Conservation (phyloP, 2,113 vertebrate genomes). For the Rafetus swinhoei region DNA sequence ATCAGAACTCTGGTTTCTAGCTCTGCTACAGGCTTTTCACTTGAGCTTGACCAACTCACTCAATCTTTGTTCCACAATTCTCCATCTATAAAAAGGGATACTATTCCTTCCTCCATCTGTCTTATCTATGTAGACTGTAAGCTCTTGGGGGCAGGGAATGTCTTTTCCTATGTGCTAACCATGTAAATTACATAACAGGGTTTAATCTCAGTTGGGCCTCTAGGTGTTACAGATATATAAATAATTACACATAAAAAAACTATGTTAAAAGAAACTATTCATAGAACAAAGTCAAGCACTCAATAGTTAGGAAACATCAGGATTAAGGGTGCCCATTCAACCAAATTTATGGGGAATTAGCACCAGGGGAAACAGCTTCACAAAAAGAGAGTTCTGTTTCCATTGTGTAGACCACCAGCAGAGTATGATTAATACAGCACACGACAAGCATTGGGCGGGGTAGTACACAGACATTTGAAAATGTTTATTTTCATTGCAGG, state of each 20-base stretch:
- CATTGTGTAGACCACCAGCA: neutral
- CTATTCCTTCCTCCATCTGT: neutral
- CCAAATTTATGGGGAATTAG: neutral
- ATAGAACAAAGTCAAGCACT: conserved; percentile 37
- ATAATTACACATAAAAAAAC: neutral
- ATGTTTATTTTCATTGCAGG: neutral
- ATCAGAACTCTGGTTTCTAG: rapidly evolving
- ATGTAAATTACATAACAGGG: neutral
- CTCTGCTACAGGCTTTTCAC: rapidly evolving
- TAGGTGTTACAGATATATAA: rapidly evolving
- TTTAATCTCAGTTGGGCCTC: neutral
- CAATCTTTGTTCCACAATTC: neutral
- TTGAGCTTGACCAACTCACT: neutral
- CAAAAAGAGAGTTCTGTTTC: neutral
- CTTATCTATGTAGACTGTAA: neutral
- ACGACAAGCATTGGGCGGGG: neutral
- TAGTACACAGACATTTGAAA: neutral
- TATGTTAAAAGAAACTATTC: neutral
- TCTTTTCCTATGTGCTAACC: neutral
- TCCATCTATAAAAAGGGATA: neutral
- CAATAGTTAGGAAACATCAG: conserved; percentile 66
- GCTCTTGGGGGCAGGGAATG: neutral
- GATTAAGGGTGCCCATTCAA: conserved; percentile 59
- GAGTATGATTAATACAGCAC: neutral
- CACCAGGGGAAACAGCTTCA: neutral